Evolutionary conservation across 92 coral and sea anemone genomes (phyloP).

Genomic region (Palythoa grandiflora): DNA sequence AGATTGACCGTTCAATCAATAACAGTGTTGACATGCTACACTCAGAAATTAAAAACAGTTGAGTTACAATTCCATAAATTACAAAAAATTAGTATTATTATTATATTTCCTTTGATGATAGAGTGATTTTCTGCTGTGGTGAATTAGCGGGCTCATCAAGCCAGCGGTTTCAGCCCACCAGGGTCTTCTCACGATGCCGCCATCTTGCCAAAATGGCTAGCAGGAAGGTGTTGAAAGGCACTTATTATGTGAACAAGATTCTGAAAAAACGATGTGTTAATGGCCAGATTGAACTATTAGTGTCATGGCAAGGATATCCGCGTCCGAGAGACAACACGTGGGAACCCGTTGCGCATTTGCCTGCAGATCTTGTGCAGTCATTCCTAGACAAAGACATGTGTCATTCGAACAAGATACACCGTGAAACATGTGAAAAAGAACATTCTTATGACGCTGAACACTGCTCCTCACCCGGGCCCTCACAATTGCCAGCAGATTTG

Average conservation of each 20-base stretch:
- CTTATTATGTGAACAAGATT: constrained; percentile 43
- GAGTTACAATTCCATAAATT: too few species aligned
- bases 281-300: constrained; percentile 43
- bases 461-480: constrained; percentile 50
- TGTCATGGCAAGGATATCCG: constrained; percentile 50
- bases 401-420: constrained; percentile 48
- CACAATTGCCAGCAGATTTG: constrained; percentile 44
- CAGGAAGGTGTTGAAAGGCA: constrained; percentile 36
- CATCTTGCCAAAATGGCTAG: constrained; percentile 45
- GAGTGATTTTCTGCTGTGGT: neutral
- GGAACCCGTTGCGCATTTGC: constrained; percentile 46
- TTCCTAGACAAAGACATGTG: constrained; percentile 11
- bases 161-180: constrained; percentile 51
- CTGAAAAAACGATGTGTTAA: constrained; percentile 39
- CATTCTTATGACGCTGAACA: constrained; percentile 49
- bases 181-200: constrained; percentile 51
- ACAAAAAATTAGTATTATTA: too few species aligned
- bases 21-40: too few species aligned
- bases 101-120: too few species aligned
- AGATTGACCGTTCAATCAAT: too few species aligned
- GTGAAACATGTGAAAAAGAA: constrained; percentile 46
- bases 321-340: constrained; percentile 43
- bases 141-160: constrained; percentile 47
- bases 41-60: too few species aligned
- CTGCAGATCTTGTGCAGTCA: constrained; percentile 36